Evolutionary conservation across 2,113 vertebrate species (phyloP).

Genomic region (Neolamprologus falcicula): DNA sequence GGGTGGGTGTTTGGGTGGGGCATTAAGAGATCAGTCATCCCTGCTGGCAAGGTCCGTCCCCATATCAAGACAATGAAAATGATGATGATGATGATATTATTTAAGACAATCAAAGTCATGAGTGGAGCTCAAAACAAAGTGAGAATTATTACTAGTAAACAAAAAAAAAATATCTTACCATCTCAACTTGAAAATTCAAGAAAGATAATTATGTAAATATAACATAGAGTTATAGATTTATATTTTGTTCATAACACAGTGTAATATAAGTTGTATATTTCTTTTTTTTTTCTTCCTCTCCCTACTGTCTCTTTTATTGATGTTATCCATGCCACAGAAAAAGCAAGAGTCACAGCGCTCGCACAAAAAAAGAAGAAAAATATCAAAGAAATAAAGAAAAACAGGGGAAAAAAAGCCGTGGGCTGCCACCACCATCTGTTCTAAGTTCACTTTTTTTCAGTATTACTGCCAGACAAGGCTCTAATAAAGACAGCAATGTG

Average conservation of each 20-base stretch:
- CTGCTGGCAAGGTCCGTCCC: conserved; percentile 65
- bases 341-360: conserved; percentile 89
- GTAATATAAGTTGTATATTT: conserved; percentile 99
- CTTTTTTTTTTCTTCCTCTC: conserved; percentile 85
- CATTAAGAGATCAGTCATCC: conserved; percentile 58
- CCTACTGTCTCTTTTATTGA: conserved; percentile 89
- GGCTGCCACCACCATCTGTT: conserved; percentile 91
- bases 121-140: conserved; percentile 97
- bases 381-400: conserved; percentile 64
- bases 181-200: conserved; percentile 99
- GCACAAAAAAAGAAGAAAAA: conserved; percentile 80
- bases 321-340: conserved; percentile 99
- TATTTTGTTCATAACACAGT: conserved; percentile 99
- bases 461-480: conserved; percentile 99
- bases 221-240: conserved; percentile 99
- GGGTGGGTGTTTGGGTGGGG: conserved; percentile 14
- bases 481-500: conserved; percentile 99
- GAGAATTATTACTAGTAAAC: conserved; percentile 59
- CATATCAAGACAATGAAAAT: conserved; percentile 62
- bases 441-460: conserved; percentile 94
- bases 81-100: conserved; percentile 75
- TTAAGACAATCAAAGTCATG: conserved; percentile 97
- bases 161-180: conserved; percentile 82
- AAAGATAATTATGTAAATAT: conserved; percentile 99
- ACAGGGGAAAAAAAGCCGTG: conserved; percentile 76